These are phyloP conservation scores for Chloebia gouldiae DNA, from an alignment of 2,113 vertebrate genomes.

Conservation along the genomic window DNA sequence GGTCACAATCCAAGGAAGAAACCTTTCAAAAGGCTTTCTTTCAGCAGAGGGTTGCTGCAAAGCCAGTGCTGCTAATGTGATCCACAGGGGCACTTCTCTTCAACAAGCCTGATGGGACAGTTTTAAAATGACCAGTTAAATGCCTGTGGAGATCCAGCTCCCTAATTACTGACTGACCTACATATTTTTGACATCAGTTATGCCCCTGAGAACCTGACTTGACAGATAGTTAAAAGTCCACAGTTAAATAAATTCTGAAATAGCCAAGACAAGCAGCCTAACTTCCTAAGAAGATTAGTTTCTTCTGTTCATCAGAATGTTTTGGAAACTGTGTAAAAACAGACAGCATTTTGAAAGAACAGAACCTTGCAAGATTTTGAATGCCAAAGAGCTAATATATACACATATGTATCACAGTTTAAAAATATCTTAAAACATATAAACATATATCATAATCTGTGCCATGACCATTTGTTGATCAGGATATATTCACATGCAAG, in stretches of 20 bases:
- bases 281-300: constrained; percentile 43
- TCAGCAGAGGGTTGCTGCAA: not conserved
- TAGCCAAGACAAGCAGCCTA: constrained; percentile 43
- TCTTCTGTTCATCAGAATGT: constrained; percentile 47
- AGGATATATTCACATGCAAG: not conserved
- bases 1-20: not conserved
- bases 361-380: not conserved
- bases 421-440: not conserved
- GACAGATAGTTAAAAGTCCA: constrained; percentile 39
- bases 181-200: constrained; percentile 37
- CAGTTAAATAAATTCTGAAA: constrained; percentile 46
- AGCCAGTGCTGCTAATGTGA: not conserved
- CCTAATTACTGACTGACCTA: constrained; percentile 43
- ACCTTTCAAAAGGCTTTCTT: not conserved
- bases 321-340: not conserved
- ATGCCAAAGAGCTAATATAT: not conserved
- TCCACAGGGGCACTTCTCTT: not conserved
- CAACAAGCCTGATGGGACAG: not conserved
- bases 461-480: not conserved
- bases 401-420: not conserved
- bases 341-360: constrained; percentile 11
- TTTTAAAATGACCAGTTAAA: constrained; percentile 42
- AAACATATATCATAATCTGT: not conserved
- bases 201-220: constrained; percentile 10
- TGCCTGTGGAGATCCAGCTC: constrained; percentile 16